These are phyloP conservation scores for Leucophenga varia DNA, from an alignment of 1,140 invertebrate genomes.

Conservation along the genomic window DNA sequence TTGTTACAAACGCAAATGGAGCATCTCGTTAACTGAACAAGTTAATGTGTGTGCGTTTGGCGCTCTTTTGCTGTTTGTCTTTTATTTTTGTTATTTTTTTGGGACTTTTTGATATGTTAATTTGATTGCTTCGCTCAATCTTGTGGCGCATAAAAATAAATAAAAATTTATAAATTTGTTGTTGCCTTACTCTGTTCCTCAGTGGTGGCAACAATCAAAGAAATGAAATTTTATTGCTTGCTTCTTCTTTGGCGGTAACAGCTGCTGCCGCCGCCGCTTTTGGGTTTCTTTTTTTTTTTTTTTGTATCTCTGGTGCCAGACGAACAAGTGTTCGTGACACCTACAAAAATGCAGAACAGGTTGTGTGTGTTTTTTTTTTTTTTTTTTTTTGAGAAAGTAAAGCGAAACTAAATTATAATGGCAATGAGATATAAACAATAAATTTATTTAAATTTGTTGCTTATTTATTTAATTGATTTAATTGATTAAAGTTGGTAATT, in stretches of 20 bases:
- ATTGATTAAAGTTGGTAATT: too few species aligned
- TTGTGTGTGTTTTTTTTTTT: too few species aligned
- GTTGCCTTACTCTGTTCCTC: too few species aligned
- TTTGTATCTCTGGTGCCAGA: not conserved
- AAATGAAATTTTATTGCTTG: too few species aligned
- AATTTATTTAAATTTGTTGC: too few species aligned
- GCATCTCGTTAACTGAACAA: conserved; percentile 49
- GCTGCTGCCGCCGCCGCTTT: conserved; percentile 4
- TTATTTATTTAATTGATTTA: too few species aligned
- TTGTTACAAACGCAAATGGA: conserved; percentile 50
- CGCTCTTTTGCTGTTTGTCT: conserved; percentile 6
- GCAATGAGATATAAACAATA: too few species aligned
- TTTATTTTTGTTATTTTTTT: not conserved
- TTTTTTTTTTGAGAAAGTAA: too few species aligned
- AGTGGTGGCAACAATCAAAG: too few species aligned
- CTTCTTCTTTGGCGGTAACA: not conserved
- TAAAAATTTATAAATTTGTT: conserved; percentile 41
- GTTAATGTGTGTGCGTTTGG: conserved; percentile 34
- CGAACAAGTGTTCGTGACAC: conserved; percentile 49
- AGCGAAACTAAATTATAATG: too few species aligned
- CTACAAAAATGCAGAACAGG: conserved; percentile 28
- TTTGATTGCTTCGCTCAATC: conserved; percentile 50
- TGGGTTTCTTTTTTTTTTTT: too few species aligned
- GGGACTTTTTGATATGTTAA: conserved; percentile 45
- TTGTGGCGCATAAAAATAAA: conserved; percentile 32